These are phyloP conservation scores for Pelodiscus sinensis DNA, from an alignment of 2,113 vertebrate genomes.

Conservation along the genomic window DNA sequence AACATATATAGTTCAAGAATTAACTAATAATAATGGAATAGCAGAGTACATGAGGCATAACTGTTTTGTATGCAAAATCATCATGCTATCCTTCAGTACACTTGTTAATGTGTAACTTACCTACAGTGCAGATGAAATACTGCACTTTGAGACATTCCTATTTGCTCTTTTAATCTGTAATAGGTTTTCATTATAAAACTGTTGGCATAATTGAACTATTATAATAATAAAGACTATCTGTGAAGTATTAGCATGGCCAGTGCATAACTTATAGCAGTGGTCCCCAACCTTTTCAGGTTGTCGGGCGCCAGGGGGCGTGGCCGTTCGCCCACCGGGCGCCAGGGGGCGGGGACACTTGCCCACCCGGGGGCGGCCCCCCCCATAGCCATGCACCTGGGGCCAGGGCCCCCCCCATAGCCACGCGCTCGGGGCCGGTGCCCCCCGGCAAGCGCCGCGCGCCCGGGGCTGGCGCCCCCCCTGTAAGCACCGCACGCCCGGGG, in stretches of 20 bases:
- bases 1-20: neutral
- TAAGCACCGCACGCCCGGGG: too few relatives aligned
- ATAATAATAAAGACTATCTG: neutral
- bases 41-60: neutral
- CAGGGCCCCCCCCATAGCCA: too few relatives aligned
- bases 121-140: neutral
- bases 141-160: neutral
- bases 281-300: too few relatives aligned
- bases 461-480: too few relatives aligned
- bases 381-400: too few relatives aligned
- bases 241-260: neutral
- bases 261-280: slow-evolving; percentile 19
- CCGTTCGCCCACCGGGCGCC: too few relatives aligned
- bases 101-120: slow-evolving; percentile 13
- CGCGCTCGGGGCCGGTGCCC: too few relatives aligned
- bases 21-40: neutral
- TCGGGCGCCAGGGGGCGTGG: too few relatives aligned
- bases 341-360: too few relatives aligned
- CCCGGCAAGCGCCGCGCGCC: too few relatives aligned
- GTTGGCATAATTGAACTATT: neutral
- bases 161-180: neutral
- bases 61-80: slow-evolving; percentile 8
- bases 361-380: too few relatives aligned
- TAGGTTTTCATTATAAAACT: neutral
- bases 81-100: neutral